Evolutionary conservation across 2,797 vertebrate genomes (phyloP), one percentile per base, ranked within the genome.

Genomic region (Dromococcyx pavoninus): DNA sequence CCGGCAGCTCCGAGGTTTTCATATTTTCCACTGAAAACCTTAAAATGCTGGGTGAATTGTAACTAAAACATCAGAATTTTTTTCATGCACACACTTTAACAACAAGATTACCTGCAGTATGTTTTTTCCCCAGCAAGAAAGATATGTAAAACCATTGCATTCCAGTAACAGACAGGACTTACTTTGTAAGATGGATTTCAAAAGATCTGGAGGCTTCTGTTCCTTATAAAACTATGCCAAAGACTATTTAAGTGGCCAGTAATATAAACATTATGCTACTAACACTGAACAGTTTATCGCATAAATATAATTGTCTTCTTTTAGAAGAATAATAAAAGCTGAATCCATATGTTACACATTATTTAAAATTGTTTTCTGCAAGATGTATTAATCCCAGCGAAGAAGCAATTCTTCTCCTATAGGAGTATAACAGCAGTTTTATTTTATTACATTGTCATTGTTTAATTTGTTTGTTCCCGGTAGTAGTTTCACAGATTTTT

Each of bases 301-400:
- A 97, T 98, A 98, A 97, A 97, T 97, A 97, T 97, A 97, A 98
- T 98, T 97, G 96, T 97, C 97, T 97, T 97, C 97, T 97, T 97
- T 96, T 94, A 97, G 96, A 98, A 97, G 94, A 98, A 98, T 95
- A 97, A 97, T 97, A 97, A 97, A 98, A 98, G 71, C 88, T 44
- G 67, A 97, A 97, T 97, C 96, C 97, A 97, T 98, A 97, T 98
- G 97, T 98, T 98, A 97, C 93, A 66, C 95, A 98, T 98, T 98
- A 98, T 96, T 97, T 97, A 94, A 96, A 98, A 97, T 96, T 97
- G 95, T 94, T 97, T 98, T 97, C 97, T 92, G 90, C 81, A 95
- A 96, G 96, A 97, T 93, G 74, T 96, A 97, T 97, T 96, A 96
- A 95, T 97, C 94, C 96, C 95, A 97, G 80, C 43, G 67, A 97